phyloP scores from a whole-genome alignment of 2,888 invertebrate genomes.

The Drosophila putrida region DNA sequence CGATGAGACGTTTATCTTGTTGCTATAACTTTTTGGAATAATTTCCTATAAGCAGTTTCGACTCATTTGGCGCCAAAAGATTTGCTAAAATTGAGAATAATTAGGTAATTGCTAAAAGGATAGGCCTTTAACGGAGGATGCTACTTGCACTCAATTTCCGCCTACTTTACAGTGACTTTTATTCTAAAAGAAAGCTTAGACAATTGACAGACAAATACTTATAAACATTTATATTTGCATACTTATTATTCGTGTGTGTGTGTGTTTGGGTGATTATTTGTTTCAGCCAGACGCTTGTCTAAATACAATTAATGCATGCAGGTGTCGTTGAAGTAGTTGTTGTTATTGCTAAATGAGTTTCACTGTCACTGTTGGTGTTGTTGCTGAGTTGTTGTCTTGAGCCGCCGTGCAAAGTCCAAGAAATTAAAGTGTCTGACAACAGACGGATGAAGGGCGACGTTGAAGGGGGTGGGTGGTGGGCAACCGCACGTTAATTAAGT shows the following conservation, averaged over 20 bases:
- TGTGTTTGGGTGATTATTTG: constrained; percentile 37
- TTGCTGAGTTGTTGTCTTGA: constrained; percentile 63
- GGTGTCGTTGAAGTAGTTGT: constrained; percentile 44
- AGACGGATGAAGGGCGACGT: constrained; percentile 27
- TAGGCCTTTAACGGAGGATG: too few relatives aligned
- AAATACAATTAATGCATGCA: constrained; percentile 65
- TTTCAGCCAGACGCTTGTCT: constrained; percentile 57
- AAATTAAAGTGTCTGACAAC: constrained; percentile 72
- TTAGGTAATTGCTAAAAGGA: too few relatives aligned
- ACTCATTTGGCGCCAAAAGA: too few relatives aligned
- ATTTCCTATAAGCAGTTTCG: too few relatives aligned
- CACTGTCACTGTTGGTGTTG: constrained; percentile 48
- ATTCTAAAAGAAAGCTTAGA: constrained; percentile 41
- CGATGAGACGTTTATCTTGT: too few relatives aligned
- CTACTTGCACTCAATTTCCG: constrained; percentile 37
- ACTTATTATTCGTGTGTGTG: constrained; percentile 32
- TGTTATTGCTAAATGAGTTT: constrained; percentile 45
- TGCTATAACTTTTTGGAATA: too few relatives aligned
- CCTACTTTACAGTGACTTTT: constrained; percentile 42
- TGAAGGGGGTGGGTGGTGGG: constrained; percentile 12
- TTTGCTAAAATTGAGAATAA: too few relatives aligned
- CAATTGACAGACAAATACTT: constrained; percentile 24
- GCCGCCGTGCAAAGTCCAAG: constrained; percentile 79
- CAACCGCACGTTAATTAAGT: constrained; percentile 78
- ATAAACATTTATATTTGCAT: constrained; percentile 43